A percentile compares a stretch with the other conserved stretches of the same genome.
Conservation (phyloP, 2,113 vertebrate genomes). For the Oceanites oceanicus region DNA sequence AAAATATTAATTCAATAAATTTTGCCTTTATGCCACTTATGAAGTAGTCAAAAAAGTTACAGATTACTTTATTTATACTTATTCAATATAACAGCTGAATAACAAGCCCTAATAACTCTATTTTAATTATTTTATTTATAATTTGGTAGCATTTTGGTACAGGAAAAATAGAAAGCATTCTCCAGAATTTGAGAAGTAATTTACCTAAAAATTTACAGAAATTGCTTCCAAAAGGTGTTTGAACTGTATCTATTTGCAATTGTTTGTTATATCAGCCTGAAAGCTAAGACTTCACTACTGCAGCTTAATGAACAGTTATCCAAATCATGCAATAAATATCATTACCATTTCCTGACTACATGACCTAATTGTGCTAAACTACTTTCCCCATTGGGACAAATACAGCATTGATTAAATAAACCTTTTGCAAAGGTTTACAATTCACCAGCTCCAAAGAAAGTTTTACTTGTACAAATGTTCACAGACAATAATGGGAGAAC, state of each 20-base stretch:
- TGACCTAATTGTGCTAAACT: conserved; percentile 1
- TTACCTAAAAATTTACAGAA: neutral
- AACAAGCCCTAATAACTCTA: neutral
- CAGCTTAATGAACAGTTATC: neutral
- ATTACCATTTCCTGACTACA: neutral
- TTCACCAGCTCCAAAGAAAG: neutral
- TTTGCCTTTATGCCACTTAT: neutral
- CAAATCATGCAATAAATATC: neutral
- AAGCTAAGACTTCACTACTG: neutral
- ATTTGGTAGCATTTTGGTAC: neutral
- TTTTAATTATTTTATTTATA: neutral
- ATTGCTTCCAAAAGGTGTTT: neutral
- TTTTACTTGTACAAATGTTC: neutral
- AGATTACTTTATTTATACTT: neutral
- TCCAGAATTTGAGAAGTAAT: neutral
- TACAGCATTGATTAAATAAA: neutral
- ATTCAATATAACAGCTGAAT: neutral
- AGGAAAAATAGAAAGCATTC: neutral
- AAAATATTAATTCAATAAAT: neutral
- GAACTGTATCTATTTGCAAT: neutral
- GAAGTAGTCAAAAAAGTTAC: neutral
- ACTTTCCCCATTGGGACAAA: neutral
- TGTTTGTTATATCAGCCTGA: neutral
- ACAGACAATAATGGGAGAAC: conserved; percentile 18
- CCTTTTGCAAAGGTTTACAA: neutral